These are phyloP conservation scores for Idaea aversata DNA, from an alignment of 2,888 invertebrate species.

Conservation along the genomic window DNA sequence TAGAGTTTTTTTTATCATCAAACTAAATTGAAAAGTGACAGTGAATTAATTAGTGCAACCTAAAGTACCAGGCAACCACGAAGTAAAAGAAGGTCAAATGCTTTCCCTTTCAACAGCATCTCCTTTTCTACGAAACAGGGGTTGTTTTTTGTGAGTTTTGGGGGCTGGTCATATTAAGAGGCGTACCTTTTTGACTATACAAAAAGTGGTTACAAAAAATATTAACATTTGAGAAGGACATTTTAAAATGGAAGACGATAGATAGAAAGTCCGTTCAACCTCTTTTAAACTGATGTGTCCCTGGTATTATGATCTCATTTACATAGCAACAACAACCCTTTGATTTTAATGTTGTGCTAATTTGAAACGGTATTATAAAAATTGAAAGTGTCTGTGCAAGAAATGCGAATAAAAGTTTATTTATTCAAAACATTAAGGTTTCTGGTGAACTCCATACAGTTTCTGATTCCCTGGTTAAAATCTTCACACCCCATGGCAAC, in stretches of 20 bases:
- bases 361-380: background rate
- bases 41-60: slow-evolving; percentile 43
- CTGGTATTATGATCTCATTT: background rate
- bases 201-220: background rate
- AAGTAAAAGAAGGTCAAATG: slow-evolving; percentile 17
- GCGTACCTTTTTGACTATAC: background rate
- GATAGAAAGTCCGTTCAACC: background rate
- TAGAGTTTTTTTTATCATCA: background rate
- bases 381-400: background rate
- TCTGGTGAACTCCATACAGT: background rate
- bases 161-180: background rate
- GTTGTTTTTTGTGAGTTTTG: background rate
- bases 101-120: slow-evolving; percentile 24
- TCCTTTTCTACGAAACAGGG: slow-evolving; percentile 9
- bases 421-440: background rate
- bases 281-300: background rate
- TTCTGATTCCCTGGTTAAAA: slow-evolving; percentile 3
- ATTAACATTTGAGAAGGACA: background rate
- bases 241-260: background rate
- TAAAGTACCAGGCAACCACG: slow-evolving; percentile 39
- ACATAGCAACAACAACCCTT: background rate
- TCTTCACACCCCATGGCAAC: background rate
- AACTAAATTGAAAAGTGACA: slow-evolving; percentile 14
- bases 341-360: background rate
- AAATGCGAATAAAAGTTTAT: background rate